phyloP scores from a whole-genome alignment of 2,113 vertebrate species.

The Indri indri region DNA sequence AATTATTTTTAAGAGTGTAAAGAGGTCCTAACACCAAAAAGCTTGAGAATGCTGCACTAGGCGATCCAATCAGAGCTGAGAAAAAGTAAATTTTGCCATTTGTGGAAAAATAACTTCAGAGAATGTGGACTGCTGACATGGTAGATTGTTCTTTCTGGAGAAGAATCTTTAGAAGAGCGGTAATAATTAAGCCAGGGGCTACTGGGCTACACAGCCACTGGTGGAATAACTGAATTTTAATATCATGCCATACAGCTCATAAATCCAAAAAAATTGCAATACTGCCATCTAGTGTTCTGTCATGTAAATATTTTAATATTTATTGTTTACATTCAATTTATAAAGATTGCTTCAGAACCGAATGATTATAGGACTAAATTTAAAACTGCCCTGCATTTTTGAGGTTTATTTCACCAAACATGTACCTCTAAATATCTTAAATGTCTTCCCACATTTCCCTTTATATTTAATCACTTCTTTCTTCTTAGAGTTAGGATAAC shows the following conservation, averaged over 20 bases:
- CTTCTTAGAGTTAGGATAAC: not conserved
- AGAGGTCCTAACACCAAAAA: not conserved
- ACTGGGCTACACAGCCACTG: too few relatives aligned
- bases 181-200: not conserved
- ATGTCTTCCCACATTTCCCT: not conserved
- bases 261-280: slow-evolving; percentile 72
- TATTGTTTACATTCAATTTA: not conserved
- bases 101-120: not conserved
- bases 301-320: slow-evolving; percentile 56
- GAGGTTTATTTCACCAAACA: not conserved
- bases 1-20: not conserved
- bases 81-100: not conserved
- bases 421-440: not conserved
- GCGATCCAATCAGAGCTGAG: not conserved
- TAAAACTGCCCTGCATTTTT: not conserved
- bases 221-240: not conserved
- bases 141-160: not conserved
- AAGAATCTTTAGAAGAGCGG: not conserved
- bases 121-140: not conserved
- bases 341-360: not conserved
- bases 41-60: not conserved
- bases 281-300: slow-evolving; percentile 83
- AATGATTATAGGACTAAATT: not conserved
- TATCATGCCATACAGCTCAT: not conserved
- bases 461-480: not conserved